Conservation (phyloP, 2,797 vertebrate genomes). For the Channa striata region DNA sequence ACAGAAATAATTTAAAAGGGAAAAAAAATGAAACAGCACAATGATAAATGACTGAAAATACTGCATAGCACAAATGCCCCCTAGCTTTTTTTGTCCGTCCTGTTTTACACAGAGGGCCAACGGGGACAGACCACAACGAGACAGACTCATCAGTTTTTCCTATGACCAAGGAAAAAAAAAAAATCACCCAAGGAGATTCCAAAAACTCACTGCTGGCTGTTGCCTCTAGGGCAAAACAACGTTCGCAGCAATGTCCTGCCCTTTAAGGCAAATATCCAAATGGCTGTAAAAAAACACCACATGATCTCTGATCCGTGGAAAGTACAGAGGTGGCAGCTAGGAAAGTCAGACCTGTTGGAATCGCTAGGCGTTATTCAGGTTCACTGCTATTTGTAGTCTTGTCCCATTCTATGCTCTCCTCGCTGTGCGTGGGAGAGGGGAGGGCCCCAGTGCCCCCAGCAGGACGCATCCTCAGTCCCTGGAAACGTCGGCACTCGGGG, state of each 20-base stretch:
- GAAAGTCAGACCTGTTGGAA: slow-evolving; percentile 55
- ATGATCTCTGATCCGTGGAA: slow-evolving; percentile 67
- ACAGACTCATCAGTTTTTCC: slow-evolving; percentile 77
- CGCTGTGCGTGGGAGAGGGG: slow-evolving; percentile 90
- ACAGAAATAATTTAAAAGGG: slow-evolving; percentile 84
- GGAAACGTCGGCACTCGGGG: slow-evolving; percentile 96
- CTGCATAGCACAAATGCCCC: slow-evolving; percentile 89
- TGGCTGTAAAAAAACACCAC: slow-evolving; percentile 63
- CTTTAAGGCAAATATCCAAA: slow-evolving; percentile 55
- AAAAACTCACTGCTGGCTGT: slow-evolving; percentile 66
- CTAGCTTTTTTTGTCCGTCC: slow-evolving; percentile 69
- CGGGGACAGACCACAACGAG: slow-evolving; percentile 74
- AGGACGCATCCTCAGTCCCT: slow-evolving; percentile 90
- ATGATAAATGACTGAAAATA: slow-evolving; percentile 84
- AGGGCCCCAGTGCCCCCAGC: slow-evolving; percentile 65
- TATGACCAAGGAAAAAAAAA: slow-evolving; percentile 54
- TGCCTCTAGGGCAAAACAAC: slow-evolving; percentile 58
- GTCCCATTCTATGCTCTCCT: slow-evolving; percentile 97
- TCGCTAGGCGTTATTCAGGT: slow-evolving; percentile 88
- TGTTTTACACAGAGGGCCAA: slow-evolving; percentile 70
- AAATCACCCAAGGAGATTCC: slow-evolving; percentile 65
- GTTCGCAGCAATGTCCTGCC: slow-evolving; percentile 55
- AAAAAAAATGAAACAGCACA: slow-evolving; percentile 76
- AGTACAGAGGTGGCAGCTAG: slow-evolving; percentile 62
- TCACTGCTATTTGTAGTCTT: slow-evolving; percentile 97